Evolutionary conservation across 2,113 vertebrate genomes (phyloP).

Genomic region (Rhinolophus ferrumequinum): DNA sequence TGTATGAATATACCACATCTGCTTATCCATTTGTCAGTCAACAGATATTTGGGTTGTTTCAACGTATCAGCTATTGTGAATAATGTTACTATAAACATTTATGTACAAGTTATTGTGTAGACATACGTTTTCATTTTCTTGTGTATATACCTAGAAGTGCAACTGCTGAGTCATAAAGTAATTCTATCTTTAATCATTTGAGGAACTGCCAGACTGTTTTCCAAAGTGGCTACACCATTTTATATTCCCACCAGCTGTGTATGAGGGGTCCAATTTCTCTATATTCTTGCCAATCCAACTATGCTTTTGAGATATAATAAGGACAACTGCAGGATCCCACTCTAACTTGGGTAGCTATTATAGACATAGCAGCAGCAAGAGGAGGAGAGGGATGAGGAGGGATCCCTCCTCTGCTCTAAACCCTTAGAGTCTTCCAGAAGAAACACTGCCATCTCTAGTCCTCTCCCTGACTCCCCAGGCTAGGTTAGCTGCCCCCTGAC

Average conservation of each 20-base stretch:
- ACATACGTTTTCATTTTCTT: slow-evolving; percentile 30
- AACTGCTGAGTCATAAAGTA: slow-evolving; percentile 27
- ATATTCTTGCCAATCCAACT: slow-evolving; percentile 26
- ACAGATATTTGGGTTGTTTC: not conserved
- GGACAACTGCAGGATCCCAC: not conserved
- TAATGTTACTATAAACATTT: not conserved
- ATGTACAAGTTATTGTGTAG: not conserved
- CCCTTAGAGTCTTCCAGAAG: not conserved
- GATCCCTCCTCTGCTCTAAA: not conserved
- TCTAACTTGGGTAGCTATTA: not conserved
- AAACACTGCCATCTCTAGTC: not conserved
- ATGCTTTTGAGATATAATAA: slow-evolving; percentile 36
- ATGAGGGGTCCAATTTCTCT: not conserved
- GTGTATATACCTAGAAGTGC: not conserved
- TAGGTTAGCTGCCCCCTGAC: not conserved
- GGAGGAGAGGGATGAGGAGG: not conserved
- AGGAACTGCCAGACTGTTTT: slow-evolving; percentile 14
- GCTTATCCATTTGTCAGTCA: not conserved
- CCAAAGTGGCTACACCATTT: not conserved
- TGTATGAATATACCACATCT: not conserved
- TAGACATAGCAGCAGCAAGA: not conserved
- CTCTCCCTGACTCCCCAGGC: not conserved
- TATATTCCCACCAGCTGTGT: not conserved
- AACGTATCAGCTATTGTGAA: not conserved
- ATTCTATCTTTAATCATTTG: slow-evolving; percentile 2